Evolutionary conservation across 1,140 invertebrate genomes (phyloP).

Genomic region (Cecropterus lyciades): DNA sequence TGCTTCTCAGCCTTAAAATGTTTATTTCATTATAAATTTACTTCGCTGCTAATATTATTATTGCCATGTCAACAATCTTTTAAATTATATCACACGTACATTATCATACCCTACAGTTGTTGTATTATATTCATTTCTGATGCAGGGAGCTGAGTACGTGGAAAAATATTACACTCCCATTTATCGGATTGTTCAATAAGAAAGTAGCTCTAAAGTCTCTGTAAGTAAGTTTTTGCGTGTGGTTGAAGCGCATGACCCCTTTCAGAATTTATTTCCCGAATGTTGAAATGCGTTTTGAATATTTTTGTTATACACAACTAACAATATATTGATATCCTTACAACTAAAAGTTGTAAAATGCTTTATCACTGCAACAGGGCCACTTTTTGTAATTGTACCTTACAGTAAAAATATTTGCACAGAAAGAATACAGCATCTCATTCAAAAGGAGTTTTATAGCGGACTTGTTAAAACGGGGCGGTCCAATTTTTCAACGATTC

Average conservation of each 20-base stretch:
- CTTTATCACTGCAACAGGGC: too few species aligned
- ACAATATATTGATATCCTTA: background rate
- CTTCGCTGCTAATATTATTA: too few species aligned
- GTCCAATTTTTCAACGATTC: too few species aligned
- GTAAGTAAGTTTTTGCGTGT: conserved; percentile 67
- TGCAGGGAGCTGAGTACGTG: conserved; percentile 59
- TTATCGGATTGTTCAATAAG: conserved; percentile 65
- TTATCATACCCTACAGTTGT: background rate
- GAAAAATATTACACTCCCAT: conserved; percentile 61
- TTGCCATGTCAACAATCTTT: too few species aligned
- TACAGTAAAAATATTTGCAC: too few species aligned
- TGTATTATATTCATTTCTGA: conserved; percentile 42
- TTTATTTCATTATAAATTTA: too few species aligned
- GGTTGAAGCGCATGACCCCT: conserved; percentile 30
- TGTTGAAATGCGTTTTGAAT: background rate
- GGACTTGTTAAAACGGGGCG: too few species aligned
- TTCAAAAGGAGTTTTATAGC: too few species aligned
- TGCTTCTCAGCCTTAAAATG: too few species aligned
- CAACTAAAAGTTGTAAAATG: too few species aligned
- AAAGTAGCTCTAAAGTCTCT: conserved; percentile 58
- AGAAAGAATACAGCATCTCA: too few species aligned
- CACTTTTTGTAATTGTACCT: too few species aligned
- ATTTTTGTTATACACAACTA: conserved; percentile 5
- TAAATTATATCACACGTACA: background rate
- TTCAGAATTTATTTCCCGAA: conserved; percentile 6